These are phyloP conservation scores for Heteromurus nitidus DNA, from an alignment of 2,888 invertebrate species.

Conservation along the genomic window DNA sequence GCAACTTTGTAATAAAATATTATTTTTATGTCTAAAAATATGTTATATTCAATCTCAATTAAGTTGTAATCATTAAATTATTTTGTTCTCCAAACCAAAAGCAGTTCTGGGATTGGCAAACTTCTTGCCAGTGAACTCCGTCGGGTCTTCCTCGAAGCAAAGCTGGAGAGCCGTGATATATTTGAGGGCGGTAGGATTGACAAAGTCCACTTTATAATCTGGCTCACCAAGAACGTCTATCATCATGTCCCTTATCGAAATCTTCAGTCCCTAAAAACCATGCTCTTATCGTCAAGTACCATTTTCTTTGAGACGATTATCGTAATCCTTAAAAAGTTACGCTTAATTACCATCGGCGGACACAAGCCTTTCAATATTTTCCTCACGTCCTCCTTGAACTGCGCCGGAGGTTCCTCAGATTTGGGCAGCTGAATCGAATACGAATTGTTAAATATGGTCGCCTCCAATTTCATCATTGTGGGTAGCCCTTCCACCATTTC, in stretches of 20 bases:
- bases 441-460: too few species aligned
- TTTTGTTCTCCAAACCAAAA: neutral
- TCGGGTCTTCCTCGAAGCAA: conserved; percentile 18
- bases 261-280: neutral
- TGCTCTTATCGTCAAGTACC: neutral
- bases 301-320: neutral
- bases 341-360: conserved; percentile 32
- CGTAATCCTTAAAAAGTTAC: neutral
- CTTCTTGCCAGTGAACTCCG: neutral
- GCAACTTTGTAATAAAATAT: neutral
- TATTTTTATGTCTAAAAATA: too few species aligned
- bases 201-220: too few species aligned
- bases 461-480: too few species aligned
- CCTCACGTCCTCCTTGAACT: neutral
- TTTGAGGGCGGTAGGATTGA: too few species aligned
- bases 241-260: neutral
- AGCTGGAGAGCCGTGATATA: too few species aligned
- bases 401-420: too few species aligned
- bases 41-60: too few species aligned
- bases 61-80: too few species aligned
- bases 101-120: conserved; percentile 14
- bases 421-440: too few species aligned
- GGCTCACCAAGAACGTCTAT: too few species aligned
- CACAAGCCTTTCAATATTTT: conserved; percentile 12
- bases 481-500: too few species aligned